A percentile compares a stretch with the other conserved stretches of the same genome.
Conservation (phyloP, 2,888 invertebrate genomes). For the Latheticus oryzae region DNA sequence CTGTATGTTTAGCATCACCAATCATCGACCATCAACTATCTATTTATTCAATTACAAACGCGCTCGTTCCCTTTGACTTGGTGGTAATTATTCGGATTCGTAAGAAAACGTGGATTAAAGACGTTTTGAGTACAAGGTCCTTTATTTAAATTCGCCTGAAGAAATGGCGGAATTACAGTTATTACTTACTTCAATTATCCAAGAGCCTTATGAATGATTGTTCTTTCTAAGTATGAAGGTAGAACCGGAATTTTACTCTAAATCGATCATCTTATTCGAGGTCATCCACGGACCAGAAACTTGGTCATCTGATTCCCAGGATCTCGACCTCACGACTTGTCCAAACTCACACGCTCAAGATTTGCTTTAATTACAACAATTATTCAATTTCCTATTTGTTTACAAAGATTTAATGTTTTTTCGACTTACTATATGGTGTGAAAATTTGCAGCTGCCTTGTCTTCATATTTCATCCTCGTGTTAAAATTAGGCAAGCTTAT, state of each 20-base stretch:
- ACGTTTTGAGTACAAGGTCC: constrained; percentile 50
- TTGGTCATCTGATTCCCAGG: constrained; percentile 30
- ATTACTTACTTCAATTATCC: constrained; percentile 41
- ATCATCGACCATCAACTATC: constrained; percentile 27
- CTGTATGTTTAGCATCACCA: constrained; percentile 27
- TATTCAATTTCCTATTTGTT: too few relatives aligned
- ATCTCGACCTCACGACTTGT: constrained; percentile 23
- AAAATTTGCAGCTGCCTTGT: too few relatives aligned
- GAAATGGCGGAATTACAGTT: constrained; percentile 43
- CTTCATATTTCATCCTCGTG: constrained; percentile 4
- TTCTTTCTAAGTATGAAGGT: constrained; percentile 14
- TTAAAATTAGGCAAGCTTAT: constrained; percentile 23
- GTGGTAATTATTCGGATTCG: constrained; percentile 43
- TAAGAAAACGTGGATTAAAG: constrained; percentile 45
- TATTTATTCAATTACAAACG: constrained; percentile 35
- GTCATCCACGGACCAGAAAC: constrained; percentile 14
- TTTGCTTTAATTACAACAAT: too few relatives aligned
- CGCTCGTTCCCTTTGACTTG: constrained; percentile 16
- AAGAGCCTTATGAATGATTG: constrained; percentile 26
- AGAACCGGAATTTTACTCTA: constrained; percentile 21
- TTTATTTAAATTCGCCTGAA: constrained; percentile 46
- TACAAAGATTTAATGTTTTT: constrained; percentile 1
- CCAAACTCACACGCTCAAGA: constrained; percentile 12
- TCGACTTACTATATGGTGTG: too few relatives aligned
- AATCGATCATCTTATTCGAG: constrained; percentile 22